Evolutionary conservation across 2,888 invertebrate species (phyloP).

Genomic region (Melanophora roralis): DNA sequence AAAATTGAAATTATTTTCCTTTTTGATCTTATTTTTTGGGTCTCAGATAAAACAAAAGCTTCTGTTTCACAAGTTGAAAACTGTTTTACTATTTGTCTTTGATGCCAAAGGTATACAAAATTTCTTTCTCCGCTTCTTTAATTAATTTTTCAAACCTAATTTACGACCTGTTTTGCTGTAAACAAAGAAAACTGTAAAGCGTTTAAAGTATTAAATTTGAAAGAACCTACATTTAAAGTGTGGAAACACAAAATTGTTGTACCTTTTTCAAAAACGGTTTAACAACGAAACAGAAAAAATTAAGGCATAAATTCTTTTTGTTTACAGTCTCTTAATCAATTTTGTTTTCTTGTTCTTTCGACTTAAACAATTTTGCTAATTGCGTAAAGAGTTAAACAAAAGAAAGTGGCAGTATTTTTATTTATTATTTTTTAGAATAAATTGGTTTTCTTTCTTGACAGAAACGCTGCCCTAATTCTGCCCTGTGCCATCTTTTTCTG

Average conservation of each 20-base stretch:
- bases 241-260: neutral
- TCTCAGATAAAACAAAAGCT: too few relatives aligned
- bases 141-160: neutral
- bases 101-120: neutral
- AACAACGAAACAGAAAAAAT: neutral
- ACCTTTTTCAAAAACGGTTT: neutral
- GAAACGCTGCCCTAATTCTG: too few relatives aligned
- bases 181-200: neutral
- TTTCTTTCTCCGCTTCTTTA: neutral
- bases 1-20: neutral
- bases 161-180: constrained; percentile 17
- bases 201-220: constrained; percentile 8
- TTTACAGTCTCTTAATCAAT: constrained; percentile 29
- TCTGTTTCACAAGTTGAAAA: neutral
- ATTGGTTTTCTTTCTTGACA: too few relatives aligned
- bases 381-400: neutral
- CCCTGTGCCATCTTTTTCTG: too few relatives aligned
- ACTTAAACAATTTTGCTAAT: neutral
- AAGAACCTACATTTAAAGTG: neutral
- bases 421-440: too few relatives aligned
- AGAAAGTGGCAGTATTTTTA: neutral
- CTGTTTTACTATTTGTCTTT: too few relatives aligned
- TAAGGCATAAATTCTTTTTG: constrained; percentile 6
- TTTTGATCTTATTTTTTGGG: neutral
- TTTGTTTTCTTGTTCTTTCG: neutral